These are phyloP conservation scores for Acleris laterana DNA, from an alignment of 2,888 invertebrate species.

Conservation along the genomic window DNA sequence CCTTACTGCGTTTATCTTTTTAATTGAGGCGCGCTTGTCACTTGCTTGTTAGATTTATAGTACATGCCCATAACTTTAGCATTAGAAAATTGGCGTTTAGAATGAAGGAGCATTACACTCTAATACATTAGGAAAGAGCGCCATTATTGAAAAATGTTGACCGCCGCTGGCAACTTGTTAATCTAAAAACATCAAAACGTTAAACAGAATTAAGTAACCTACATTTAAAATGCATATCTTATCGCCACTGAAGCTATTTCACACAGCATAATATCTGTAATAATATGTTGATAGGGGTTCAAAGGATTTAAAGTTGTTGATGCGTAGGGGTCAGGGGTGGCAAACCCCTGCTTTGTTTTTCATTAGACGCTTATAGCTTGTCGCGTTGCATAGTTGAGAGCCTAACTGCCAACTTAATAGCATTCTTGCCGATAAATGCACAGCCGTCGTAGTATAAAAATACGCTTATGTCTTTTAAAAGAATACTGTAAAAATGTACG, in stretches of 20 bases:
- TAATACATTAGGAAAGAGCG: no score
- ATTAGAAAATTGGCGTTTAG: no score
- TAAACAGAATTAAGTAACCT: no score
- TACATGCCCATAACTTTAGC: no score
- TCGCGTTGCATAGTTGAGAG: conserved; percentile 48
- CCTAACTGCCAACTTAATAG: conserved; percentile 52
- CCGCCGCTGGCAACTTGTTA: no score
- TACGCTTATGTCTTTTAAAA: conserved; percentile 9
- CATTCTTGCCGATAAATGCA: conserved; percentile 47
- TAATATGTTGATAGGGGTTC: conserved; percentile 19
- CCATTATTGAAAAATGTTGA: no score
- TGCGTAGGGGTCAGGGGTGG: conserved; percentile 50
- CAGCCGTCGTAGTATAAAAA: conserved; percentile 6
- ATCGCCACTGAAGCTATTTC: conserved; percentile 12
- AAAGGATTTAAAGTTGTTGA: conserved; percentile 54
- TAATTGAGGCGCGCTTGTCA: conserved; percentile 74
- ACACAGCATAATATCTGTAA: conserved; percentile 40
- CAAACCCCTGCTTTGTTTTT: conserved; percentile 69
- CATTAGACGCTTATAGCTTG: conserved; percentile 66
- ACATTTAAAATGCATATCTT: neutral
- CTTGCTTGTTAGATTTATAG: conserved; percentile 67
- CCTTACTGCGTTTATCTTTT: conserved; percentile 82
- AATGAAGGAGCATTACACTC: no score
- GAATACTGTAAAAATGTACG: conserved; percentile 1
- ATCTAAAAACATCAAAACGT: neutral